These are phyloP conservation scores for Teleiodes luculella DNA, from an alignment of 2,888 invertebrate genomes.

Conservation along the genomic window DNA sequence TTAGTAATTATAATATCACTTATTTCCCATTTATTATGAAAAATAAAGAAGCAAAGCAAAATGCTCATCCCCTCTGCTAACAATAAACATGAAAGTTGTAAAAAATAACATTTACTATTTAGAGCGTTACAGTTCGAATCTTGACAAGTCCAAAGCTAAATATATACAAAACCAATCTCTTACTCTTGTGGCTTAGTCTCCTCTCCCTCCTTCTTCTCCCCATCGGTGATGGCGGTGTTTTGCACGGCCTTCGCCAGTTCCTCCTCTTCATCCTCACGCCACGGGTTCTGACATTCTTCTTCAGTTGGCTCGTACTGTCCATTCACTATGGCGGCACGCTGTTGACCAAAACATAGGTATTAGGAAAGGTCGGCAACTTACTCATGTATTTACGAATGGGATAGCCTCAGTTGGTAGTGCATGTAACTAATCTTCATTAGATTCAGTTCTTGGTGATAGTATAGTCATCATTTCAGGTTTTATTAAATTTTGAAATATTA, in stretches of 20 bases:
- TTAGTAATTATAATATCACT: no score
- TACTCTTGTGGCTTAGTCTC: constrained; percentile 58
- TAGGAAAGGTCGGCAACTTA: no score
- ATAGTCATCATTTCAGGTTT: constrained; percentile 17
- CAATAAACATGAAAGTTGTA: no score
- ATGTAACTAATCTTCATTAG: constrained; percentile 23
- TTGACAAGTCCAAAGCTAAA: not conserved
- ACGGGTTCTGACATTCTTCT: constrained; percentile 92
- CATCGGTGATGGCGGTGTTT: constrained; percentile 76
- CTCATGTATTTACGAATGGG: no score
- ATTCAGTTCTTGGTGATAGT: constrained; percentile 23
- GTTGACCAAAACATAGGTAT: not conserved
- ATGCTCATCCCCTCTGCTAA: no score
- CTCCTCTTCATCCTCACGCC: constrained; percentile 87
- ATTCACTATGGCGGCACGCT: constrained; percentile 80
- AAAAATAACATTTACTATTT: no score
- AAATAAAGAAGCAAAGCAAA: no score
- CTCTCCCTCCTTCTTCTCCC: constrained; percentile 43
- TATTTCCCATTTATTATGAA: no score
- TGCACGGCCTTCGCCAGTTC: constrained; percentile 83
- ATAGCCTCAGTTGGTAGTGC: constrained; percentile 27
- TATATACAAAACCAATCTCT: constrained; percentile 28
- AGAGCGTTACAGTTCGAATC: no score
- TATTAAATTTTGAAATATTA: not conserved
- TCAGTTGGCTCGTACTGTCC: constrained; percentile 93